A percentile compares a stretch with the other conserved stretches of the same genome.
Conservation (phyloP, 1,140 invertebrate species). For the Drosophila bocqueti region DNA sequence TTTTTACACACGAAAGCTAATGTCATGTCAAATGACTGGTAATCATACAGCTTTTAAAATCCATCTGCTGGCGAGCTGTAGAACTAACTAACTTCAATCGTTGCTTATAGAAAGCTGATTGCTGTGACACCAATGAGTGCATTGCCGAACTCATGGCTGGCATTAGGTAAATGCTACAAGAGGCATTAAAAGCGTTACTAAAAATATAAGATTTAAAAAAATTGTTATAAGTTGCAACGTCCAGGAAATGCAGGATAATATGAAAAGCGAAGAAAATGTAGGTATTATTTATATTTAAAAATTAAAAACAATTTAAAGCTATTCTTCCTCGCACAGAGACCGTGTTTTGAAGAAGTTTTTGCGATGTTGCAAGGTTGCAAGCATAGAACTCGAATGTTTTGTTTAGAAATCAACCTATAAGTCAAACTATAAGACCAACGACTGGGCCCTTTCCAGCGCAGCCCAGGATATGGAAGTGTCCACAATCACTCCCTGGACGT, state of each 20-base stretch:
- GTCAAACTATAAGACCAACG: constrained; percentile 7
- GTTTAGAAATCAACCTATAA: background rate
- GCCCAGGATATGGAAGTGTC: background rate
- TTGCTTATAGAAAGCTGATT: background rate
- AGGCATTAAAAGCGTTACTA: background rate
- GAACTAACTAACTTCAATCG: background rate
- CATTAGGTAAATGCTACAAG: background rate
- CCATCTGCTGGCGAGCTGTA: background rate
- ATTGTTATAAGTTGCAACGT: too few relatives aligned
- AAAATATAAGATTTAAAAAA: background rate
- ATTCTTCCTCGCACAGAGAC: background rate
- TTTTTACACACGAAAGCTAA: background rate
- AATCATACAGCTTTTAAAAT: background rate
- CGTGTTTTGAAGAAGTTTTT: too few relatives aligned
- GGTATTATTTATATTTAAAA: accelerated
- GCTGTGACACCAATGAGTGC: background rate
- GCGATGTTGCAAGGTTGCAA: background rate
- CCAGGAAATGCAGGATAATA: background rate
- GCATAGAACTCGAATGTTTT: background rate
- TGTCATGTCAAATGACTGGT: background rate
- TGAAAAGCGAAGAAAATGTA: background rate
- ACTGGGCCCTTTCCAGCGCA: background rate
- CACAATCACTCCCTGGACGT: constrained; percentile 1
- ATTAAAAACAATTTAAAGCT: too few relatives aligned
- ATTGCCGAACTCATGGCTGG: background rate